phyloP scores from a whole-genome alignment of 2,113 vertebrate species.

The Marmota monax region DNA sequence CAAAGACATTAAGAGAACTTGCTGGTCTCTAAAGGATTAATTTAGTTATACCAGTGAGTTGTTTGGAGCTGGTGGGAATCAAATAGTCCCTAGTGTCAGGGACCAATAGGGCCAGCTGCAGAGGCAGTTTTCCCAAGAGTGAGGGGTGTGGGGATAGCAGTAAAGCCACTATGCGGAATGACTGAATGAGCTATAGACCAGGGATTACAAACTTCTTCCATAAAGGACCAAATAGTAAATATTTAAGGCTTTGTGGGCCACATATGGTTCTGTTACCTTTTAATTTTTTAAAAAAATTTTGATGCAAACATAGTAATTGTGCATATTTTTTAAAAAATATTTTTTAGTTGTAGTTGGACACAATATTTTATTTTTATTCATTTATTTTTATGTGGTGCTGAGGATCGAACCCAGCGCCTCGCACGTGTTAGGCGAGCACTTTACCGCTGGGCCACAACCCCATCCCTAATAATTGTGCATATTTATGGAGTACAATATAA shows the following conservation, averaged over 20 bases:
- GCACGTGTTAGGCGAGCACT: no score
- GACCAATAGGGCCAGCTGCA: neutral
- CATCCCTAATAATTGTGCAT: neutral
- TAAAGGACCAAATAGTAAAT: neutral
- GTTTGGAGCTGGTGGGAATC: neutral
- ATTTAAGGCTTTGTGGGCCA: neutral
- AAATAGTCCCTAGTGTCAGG: constrained; percentile 50
- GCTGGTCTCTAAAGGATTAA: constrained; percentile 65
- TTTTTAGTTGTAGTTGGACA: no score
- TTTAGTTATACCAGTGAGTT: constrained; percentile 65
- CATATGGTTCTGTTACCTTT: neutral
- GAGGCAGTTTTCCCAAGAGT: constrained; percentile 61
- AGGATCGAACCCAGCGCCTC: no score
- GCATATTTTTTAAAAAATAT: neutral
- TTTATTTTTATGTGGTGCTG: no score
- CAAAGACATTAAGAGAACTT: constrained; percentile 60
- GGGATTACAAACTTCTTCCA: neutral
- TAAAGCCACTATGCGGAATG: neutral
- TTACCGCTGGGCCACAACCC: no score
- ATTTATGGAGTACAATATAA: no score
- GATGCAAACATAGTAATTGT: no score
- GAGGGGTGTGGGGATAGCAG: neutral
- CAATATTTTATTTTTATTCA: no score
- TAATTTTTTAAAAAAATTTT: neutral
- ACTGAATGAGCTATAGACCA: neutral